Evolutionary conservation across 1,140 invertebrate species (phyloP).

Genomic region (Heliconius himera): DNA sequence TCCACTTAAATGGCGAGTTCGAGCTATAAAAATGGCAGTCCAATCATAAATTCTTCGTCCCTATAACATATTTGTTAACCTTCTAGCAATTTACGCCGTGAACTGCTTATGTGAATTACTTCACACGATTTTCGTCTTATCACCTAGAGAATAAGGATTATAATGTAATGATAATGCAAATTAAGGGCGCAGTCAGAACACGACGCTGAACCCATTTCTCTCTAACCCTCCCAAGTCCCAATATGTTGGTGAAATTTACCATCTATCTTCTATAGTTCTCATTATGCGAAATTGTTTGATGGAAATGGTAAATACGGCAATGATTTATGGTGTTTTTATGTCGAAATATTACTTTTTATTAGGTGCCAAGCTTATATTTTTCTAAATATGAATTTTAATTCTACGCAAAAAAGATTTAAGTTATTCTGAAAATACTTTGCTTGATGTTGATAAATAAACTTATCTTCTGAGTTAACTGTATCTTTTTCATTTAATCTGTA

Average conservation of each 20-base stretch:
- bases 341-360: not conserved
- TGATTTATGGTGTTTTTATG: slow-evolving; percentile 1
- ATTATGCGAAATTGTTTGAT: slow-evolving; percentile 62
- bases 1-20: not conserved
- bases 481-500: not conserved
- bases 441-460: not conserved
- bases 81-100: slow-evolving; percentile 49
- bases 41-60: slow-evolving; percentile 51
- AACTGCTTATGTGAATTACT: slow-evolving; percentile 21
- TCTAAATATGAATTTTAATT: no score
- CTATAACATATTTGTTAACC: slow-evolving; percentile 65
- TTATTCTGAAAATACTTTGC: not conserved
- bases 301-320: slow-evolving; percentile 24
- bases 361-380: not conserved
- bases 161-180: slow-evolving; percentile 50
- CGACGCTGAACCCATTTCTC: slow-evolving; percentile 66
- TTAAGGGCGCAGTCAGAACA: slow-evolving; percentile 55
- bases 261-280: slow-evolving; percentile 62
- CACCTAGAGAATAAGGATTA: slow-evolving; percentile 29
- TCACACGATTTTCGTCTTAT: slow-evolving; percentile 40
- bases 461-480: not conserved
- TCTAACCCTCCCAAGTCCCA: slow-evolving; percentile 67
- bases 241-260: slow-evolving; percentile 66
- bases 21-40: slow-evolving; percentile 37
- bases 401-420: not conserved